Percentiles rank a stretch among this genome's conserved stretches.
Conservation (phyloP, 2,888 invertebrate genomes). For the Serripes groenlandicus region DNA sequence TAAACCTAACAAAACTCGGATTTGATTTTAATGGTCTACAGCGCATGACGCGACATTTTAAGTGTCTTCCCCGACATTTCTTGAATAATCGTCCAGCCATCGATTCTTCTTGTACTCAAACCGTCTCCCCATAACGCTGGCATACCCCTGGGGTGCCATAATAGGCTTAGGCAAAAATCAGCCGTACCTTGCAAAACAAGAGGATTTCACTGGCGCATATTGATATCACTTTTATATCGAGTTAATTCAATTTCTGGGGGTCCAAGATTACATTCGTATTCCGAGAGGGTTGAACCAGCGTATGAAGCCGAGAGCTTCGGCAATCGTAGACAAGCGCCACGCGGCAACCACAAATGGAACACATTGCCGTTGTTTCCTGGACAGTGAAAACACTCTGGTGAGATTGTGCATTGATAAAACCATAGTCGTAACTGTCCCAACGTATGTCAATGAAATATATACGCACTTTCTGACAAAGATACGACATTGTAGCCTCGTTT, state of each 20-base stretch:
- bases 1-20: too few species aligned
- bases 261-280: slow-evolving; percentile 65
- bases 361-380: neutral
- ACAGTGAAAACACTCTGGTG: neutral
- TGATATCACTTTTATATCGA: slow-evolving; percentile 78
- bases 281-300: slow-evolving; percentile 37
- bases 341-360: too few species aligned
- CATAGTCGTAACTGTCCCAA: neutral
- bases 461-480: neutral
- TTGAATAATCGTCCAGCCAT: slow-evolving; percentile 31
- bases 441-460: neutral
- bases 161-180: slow-evolving; percentile 53
- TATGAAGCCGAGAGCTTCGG: slow-evolving; percentile 23
- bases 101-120: slow-evolving; percentile 37
- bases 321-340: slow-evolving; percentile 1
- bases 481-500: neutral
- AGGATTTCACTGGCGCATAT: slow-evolving; percentile 71
- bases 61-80: slow-evolving; percentile 12
- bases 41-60: too few species aligned
- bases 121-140: slow-evolving; percentile 27
- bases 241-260: slow-evolving; percentile 68
- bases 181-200: slow-evolving; percentile 64
- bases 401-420: neutral
- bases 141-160: slow-evolving; percentile 54
- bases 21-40: too few species aligned